Evolutionary conservation across 2,888 invertebrate genomes (phyloP), one percentile per base, ranked within the genome.

Genomic region (Cosmia pyralina): DNA sequence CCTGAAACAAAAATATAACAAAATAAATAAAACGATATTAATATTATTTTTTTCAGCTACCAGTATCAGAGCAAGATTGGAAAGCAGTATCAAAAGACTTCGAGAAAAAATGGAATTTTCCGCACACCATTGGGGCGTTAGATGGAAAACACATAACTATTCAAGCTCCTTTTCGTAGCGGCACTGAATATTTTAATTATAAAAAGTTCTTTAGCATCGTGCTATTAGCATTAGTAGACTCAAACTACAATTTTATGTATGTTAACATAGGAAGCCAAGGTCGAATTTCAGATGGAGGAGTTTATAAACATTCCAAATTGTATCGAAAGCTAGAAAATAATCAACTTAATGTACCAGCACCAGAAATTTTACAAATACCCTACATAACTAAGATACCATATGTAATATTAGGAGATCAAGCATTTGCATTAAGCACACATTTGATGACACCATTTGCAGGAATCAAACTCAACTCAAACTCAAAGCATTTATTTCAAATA

Each of bases 321-420:
- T 77, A 74, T 65, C 79, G 71, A 64, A 74, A 72, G 63, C 22
- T 77, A 70, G 67, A 78, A 78, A 78, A 78, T 72, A 63, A 75
- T 69, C 72, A 72, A 72, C 78, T 75, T 66, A 77, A 72, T 69
- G 73, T 78, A 69, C 72, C 69, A 58, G 77, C 65, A 57, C 76
- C 73, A 72, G 81, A 75, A 75, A 82, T 68, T 81, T 79, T 79
- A 73, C 57, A 78, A 41, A 72, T 81, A 79, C 73, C 77, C 75
- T 77, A 77, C 59, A 38, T 64, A 77, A 77, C 60, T 46, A 75
- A 75, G 13, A 75, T 77, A 77, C 80, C 77, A 52, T 78, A 58
- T 74, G 81, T 78, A 66, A 75, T 77, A 79, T 79, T 79, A 74
- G 74, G 79, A 63, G 77, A 79, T 79, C 79, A 77, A 75, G 75